Conservation (phyloP, 2,888 invertebrate genomes). For the Dryococelus australis region DNA sequence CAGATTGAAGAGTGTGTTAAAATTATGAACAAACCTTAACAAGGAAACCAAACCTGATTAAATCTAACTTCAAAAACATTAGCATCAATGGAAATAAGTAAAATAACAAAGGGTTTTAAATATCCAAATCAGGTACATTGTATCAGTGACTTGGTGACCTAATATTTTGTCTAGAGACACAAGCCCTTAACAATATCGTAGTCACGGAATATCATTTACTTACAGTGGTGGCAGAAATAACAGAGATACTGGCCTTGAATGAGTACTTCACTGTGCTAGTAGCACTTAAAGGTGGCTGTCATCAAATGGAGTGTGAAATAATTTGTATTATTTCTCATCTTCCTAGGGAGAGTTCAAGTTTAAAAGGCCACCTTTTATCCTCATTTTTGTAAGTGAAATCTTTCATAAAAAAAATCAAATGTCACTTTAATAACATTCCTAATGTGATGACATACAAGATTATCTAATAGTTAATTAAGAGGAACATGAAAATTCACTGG, state of each 20-base stretch:
- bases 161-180: background rate
- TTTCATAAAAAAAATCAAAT: background rate
- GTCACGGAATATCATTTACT: background rate
- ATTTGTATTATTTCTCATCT: background rate
- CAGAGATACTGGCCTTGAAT: too few relatives aligned
- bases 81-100: too few relatives aligned
- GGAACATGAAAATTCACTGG: too few relatives aligned
- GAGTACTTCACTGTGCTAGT: background rate
- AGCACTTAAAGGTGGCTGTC: background rate
- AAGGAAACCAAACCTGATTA: too few relatives aligned
- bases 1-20: too few relatives aligned
- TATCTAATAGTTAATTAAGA: too few relatives aligned
- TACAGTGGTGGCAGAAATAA: background rate
- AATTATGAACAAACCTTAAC: too few relatives aligned
- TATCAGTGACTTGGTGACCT: background rate
- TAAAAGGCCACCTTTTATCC: background rate
- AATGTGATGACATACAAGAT: too few relatives aligned
- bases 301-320: background rate
- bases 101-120: too few relatives aligned
- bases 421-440: too few relatives aligned
- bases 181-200: background rate
- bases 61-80: too few relatives aligned
- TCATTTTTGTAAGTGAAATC: background rate
- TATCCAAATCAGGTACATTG: too few relatives aligned
- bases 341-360: background rate